A percentile compares a stretch with the other conserved stretches of the same genome.
Evolutionary conservation across 2,113 vertebrate genomes (phyloP).

Genomic region (Ailurus styani): DNA sequence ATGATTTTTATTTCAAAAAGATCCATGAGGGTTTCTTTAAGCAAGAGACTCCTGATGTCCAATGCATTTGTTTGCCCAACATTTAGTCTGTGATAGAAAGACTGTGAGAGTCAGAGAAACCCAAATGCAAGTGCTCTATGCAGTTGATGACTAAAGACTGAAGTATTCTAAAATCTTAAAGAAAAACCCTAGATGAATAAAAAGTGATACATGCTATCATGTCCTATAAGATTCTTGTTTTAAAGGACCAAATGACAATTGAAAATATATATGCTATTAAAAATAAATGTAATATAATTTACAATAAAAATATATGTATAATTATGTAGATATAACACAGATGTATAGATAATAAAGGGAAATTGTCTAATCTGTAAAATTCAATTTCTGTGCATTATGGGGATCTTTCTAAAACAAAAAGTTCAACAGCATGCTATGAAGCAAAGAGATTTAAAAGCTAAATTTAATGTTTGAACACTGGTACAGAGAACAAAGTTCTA

Average conservation of each 20-base stretch:
- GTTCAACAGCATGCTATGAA: conserved; percentile 1
- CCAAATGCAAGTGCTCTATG: not conserved
- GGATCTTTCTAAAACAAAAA: conserved; percentile 32
- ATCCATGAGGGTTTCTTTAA: not conserved
- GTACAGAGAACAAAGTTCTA: not conserved
- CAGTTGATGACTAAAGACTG: not conserved
- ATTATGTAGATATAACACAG: not conserved
- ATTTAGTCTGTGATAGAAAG: not conserved
- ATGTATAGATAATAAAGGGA: not conserved
- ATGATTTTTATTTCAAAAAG: not conserved
- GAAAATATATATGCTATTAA: conserved; percentile 17
- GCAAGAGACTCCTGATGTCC: not conserved
- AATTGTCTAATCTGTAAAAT: conserved; percentile 1
- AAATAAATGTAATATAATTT: not conserved
- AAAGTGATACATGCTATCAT: not conserved
- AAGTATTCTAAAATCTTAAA: conserved; percentile 24
- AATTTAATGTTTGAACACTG: conserved; percentile 30
- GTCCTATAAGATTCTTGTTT: not conserved
- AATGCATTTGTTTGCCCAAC: not conserved
- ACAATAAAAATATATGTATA: not conserved
- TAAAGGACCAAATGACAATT: not conserved
- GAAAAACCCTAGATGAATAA: not conserved
- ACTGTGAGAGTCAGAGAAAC: not conserved
- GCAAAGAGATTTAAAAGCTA: conserved; percentile 8
- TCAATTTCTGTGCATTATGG: conserved; percentile 17